phyloP scores from a whole-genome alignment of 2,888 invertebrate genomes.

The Galerucella pusilla region DNA sequence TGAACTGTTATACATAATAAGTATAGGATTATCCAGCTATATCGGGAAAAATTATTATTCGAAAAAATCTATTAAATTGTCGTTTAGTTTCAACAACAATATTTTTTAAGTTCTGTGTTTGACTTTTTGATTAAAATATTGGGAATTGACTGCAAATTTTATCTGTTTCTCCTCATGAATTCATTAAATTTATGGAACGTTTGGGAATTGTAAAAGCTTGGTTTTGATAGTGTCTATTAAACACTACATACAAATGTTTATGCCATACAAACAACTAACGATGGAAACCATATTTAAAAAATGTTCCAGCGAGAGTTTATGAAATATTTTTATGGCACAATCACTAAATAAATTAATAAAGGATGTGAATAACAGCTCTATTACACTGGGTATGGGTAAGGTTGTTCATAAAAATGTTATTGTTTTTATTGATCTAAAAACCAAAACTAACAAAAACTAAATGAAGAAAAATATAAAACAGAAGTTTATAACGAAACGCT shows the following conservation, averaged over 20 bases:
- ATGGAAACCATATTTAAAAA: not conserved
- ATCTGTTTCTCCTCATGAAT: conserved; percentile 4
- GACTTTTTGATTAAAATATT: no score
- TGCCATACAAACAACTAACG: not conserved
- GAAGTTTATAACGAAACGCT: no score
- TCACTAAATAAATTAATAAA: not conserved
- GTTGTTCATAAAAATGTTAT: no score
- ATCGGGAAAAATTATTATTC: no score
- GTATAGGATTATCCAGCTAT: not conserved
- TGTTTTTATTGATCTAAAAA: no score
- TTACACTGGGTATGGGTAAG: no score
- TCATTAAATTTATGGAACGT: conserved; percentile 1
- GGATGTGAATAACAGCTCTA: no score
- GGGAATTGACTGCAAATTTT: conserved; percentile 18
- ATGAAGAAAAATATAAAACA: no score
- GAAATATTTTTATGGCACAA: not conserved
- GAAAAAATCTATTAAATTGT: not conserved
- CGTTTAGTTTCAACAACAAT: not conserved
- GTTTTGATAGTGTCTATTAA: conserved; percentile 4
- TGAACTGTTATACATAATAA: conserved; percentile 21
- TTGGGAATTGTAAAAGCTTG: conserved; percentile 1
- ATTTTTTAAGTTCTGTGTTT: not conserved
- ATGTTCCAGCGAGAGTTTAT: not conserved
- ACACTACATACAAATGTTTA: not conserved
- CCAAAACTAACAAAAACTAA: no score